A percentile compares a stretch with the other conserved stretches of the same genome.
phyloP scores from a whole-genome alignment of 1,140 invertebrate genomes.

The Drosophila chauvacae region DNA sequence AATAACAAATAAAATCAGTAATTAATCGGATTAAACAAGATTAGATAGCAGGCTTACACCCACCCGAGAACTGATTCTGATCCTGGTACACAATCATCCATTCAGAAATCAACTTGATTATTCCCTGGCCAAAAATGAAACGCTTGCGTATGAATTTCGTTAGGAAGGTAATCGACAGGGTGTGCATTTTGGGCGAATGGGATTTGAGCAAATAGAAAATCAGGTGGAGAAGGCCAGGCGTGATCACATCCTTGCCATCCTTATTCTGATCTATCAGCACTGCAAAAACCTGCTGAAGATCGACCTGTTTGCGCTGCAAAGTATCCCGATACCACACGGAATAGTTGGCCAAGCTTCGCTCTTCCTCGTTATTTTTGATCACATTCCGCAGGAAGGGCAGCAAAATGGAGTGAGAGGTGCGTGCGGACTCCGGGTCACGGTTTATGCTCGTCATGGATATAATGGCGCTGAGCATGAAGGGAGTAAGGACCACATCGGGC shows the following conservation, averaged over 20 bases:
- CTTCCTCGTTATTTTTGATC: slow-evolving; percentile 75
- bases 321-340: slow-evolving; percentile 82
- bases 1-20: not conserved
- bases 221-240: slow-evolving; percentile 73
- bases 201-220: slow-evolving; percentile 74
- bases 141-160: slow-evolving; percentile 75
- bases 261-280: slow-evolving; percentile 83
- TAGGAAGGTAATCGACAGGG: slow-evolving; percentile 71
- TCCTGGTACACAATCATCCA: slow-evolving; percentile 83
- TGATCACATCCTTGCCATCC: slow-evolving; percentile 80
- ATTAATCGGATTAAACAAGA: not conserved
- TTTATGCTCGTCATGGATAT: slow-evolving; percentile 77
- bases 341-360: slow-evolving; percentile 57
- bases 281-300: slow-evolving; percentile 72
- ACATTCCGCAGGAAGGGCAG: slow-evolving; percentile 77
- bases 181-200: slow-evolving; percentile 61
- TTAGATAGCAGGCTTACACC: slow-evolving; percentile 45
- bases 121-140: slow-evolving; percentile 77
- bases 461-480: slow-evolving; percentile 78
- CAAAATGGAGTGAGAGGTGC: slow-evolving; percentile 62
- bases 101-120: slow-evolving; percentile 70
- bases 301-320: slow-evolving; percentile 69
- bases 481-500: slow-evolving; percentile 77
- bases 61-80: slow-evolving; percentile 68
- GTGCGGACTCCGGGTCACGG: slow-evolving; percentile 71